phyloP scores from a whole-genome alignment of 2,113 vertebrate species.

The Saguinus midas region DNA sequence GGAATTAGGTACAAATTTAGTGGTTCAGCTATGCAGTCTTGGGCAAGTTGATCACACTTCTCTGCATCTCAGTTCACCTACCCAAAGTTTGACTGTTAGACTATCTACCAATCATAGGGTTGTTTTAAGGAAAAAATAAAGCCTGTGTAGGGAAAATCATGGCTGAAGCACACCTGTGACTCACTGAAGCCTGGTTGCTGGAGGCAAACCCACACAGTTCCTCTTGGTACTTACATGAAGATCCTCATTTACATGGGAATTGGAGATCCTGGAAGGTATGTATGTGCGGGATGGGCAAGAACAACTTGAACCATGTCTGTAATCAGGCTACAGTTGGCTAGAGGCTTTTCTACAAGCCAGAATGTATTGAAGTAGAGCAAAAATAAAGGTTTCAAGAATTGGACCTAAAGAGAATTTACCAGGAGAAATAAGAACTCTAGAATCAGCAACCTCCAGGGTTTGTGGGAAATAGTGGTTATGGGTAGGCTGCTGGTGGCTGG shows the following conservation, averaged over 20 bases:
- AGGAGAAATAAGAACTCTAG: not conserved
- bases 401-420: not conserved
- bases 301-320: not conserved
- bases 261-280: not conserved
- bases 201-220: not conserved
- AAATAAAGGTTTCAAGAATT: not conserved
- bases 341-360: not conserved
- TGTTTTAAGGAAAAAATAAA: not conserved
- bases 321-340: not conserved
- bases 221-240: not conserved
- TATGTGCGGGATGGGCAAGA: accelerated
- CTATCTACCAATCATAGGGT: not conserved
- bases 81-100: not conserved
- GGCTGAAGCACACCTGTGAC: not conserved
- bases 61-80: not conserved
- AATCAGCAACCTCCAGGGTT: not conserved
- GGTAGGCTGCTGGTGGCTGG: not conserved
- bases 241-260: accelerated
- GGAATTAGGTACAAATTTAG: not conserved
- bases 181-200: accelerated
- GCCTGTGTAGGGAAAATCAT: not conserved
- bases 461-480: not conserved
- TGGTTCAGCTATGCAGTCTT: too few relatives aligned
- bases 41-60: not conserved
- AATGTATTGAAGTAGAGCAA: not conserved